Conservation (phyloP, 2,888 invertebrate species). For the Trilocha varians region DNA sequence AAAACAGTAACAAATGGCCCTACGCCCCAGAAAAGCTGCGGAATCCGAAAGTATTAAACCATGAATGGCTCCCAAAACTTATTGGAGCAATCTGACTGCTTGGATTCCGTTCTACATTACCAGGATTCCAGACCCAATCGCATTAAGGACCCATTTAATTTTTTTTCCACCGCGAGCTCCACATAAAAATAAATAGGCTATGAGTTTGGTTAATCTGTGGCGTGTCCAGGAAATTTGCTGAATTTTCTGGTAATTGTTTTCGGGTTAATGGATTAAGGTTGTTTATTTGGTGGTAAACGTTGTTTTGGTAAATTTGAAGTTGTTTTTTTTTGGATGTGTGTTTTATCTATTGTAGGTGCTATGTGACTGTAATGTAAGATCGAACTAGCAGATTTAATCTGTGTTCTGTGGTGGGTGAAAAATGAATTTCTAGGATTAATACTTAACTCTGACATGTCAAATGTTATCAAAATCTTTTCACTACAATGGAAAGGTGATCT, state of each 20-base stretch:
- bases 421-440: too few relatives aligned
- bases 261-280: background rate
- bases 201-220: conserved; percentile 12
- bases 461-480: too few relatives aligned
- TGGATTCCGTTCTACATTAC: conserved; percentile 64
- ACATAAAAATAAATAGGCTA: conserved; percentile 46
- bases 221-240: background rate
- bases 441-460: too few relatives aligned
- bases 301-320: too few relatives aligned
- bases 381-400: too few relatives aligned
- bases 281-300: background rate
- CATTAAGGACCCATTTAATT: conserved; percentile 64
- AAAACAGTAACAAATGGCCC: background rate
- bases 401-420: too few relatives aligned
- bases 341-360: too few relatives aligned
- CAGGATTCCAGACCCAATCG: conserved; percentile 64
- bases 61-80: conserved; percentile 61
- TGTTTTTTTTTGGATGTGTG: too few relatives aligned
- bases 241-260: background rate
- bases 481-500: too few relatives aligned
- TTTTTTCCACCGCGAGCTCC: conserved; percentile 46
- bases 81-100: conserved; percentile 67
- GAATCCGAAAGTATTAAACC: conserved; percentile 59
- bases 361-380: too few relatives aligned
- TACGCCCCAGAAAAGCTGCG: conserved; percentile 12